Base-by-base conservation (phyloP, 1,140 invertebrate genomes). In the Bombus picipes region DNA sequence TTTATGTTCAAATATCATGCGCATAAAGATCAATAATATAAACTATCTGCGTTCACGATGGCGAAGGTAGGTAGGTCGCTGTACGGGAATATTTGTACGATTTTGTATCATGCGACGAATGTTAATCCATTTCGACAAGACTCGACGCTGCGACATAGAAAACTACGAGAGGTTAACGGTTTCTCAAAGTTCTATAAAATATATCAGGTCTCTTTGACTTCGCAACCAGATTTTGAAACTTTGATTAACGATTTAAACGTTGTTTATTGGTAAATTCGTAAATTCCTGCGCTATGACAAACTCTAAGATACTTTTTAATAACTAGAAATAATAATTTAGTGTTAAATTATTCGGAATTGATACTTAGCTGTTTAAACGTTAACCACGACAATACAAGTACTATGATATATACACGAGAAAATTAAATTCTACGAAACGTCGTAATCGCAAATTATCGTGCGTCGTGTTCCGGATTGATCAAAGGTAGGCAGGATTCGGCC, bases 1-100 rank as follows among this genome's bases (percentile, higher is more conserved):
- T 75, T 82, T 75, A 82, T 82, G 71, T 47, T 82, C 81, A 66
- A 82, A 82, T 73, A 82, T 82, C 72, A 37, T 62, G 81, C 41
- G 71, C 71, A 41, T 28, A 81, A 62, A 74, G 70, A 62, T 81
- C 80, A 62, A 81, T 81, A 81, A 32, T 43, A 82, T 75, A 82
- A 75, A 75, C 71, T 34, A 47, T 43, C 34, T 32, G 32, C 70
- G n/a, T 73, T 65, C 32, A 15, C 41, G 41, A 15, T 47, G 32
- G 22, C 32, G 47, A 53, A 53, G 5, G 47, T 22, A 22, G 47
- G 47, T 22, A n/a, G 37, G 57, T 41, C 34, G 32, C 22, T 41
- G 15, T 34, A 25, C 32, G 34, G 15, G 74, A 74, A 74, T 74
- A 81, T 81, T 74, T 43, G 18, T 25, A 10, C 25, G 59, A 65